Evolutionary conservation across 2,113 vertebrate species (phyloP), one percentile per base, ranked within the genome.

Genomic region (Corydoras maculifer): DNA sequence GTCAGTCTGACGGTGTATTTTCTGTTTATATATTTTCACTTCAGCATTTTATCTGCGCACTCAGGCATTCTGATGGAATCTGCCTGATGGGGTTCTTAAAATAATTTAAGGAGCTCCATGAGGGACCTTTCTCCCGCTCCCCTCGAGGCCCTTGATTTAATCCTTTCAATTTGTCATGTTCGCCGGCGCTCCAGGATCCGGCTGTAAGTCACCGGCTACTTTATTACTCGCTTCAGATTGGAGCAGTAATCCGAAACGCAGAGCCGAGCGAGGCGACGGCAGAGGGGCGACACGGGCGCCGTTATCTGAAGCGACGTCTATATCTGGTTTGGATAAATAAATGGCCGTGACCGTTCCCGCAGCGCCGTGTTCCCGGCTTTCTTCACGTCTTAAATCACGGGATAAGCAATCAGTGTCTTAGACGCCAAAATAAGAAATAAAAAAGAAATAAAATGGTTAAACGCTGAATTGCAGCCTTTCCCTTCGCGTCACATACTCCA

Each of bases 161-260:
- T 86, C 82, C 81, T 82, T 82, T 84, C 79, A 75, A 82, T 87
- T 84, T 82, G 83, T 86, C 84, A 84, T 84, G 74, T 83, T 80
- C 75, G 77, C 75, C 80, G 60, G 72, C 62, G 69, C 62, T 76
- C 73, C 72, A 70, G 77, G 74, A 69, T 75, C 81, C 82, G 77
- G 80, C 84, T 68, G 68, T 80, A 81, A 86, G 73, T 84, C 82
- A 73, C 74, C n/a, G 43, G 79, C 73, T 77, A 25, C 65, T 84
- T 83, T 54, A 75, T 78, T 83, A 64, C 76, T 75, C 70, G 71
- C 78, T 54, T 65, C 79, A 75, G 79, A 77, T 49, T 70, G 71
- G 57, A 78, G 74, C 76, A 32, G 79, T 78, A 68, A 58, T 69
- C 75, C 32, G 62, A 75, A 73, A 75, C 54, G 7, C 35, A 4